phyloP scores from a whole-genome alignment of 2,888 invertebrate genomes.

The Deilephila porcellus region DNA sequence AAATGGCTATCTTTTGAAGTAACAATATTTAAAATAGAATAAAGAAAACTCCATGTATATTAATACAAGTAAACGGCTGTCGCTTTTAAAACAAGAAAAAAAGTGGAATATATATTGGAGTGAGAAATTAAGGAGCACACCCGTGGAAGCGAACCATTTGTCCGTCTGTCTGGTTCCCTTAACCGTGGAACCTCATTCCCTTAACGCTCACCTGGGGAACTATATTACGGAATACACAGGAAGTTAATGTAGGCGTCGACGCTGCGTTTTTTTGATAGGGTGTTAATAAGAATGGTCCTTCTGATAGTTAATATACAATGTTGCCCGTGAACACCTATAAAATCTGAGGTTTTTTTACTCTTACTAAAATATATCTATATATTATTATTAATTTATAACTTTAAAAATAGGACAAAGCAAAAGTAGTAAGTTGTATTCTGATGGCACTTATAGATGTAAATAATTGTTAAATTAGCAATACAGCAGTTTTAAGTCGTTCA shows the following conservation, averaged over 20 bases:
- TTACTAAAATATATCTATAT: no score
- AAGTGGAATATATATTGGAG: slow-evolving; percentile 37
- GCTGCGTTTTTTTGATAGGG: neutral
- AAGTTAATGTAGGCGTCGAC: slow-evolving; percentile 15
- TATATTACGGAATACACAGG: slow-evolving; percentile 39
- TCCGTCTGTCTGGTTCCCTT: slow-evolving; percentile 63
- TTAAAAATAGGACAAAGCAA: no score
- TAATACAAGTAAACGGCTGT: neutral
- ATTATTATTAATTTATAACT: no score
- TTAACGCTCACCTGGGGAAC: slow-evolving; percentile 68
- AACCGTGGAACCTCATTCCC: slow-evolving; percentile 61
- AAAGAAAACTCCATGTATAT: neutral
- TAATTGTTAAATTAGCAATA: no score
- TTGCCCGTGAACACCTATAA: no score
- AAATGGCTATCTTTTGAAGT: no score
- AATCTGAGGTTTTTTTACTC: no score
- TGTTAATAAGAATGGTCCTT: no score
- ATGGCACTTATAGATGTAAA: no score
- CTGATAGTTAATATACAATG: no score
- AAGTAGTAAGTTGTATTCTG: no score
- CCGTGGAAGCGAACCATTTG: slow-evolving; percentile 53
- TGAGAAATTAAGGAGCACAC: slow-evolving; percentile 44
- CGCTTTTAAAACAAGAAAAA: slow-evolving; percentile 36
- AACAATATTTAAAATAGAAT: neutral
- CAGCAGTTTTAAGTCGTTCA: no score